phyloP scores from a whole-genome alignment of 2,797 vertebrate species.

The Hozukius guyotensis region DNA sequence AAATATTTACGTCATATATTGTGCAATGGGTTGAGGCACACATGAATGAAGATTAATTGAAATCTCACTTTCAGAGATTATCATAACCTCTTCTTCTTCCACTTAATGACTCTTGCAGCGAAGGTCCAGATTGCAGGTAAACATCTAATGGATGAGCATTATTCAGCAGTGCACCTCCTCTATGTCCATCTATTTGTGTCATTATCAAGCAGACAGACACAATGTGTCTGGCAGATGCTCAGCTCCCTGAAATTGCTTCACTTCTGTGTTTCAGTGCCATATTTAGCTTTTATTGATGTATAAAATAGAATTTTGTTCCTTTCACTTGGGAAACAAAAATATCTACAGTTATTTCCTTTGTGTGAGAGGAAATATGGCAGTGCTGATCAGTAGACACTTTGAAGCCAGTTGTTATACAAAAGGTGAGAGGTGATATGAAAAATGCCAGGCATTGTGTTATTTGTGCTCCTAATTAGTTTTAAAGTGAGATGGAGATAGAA shows the following conservation, averaged over 20 bases:
- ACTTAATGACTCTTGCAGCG: background rate
- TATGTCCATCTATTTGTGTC: slow-evolving; percentile 27
- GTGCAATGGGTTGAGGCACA: background rate
- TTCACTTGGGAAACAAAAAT: slow-evolving; percentile 33
- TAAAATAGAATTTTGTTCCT: slow-evolving; percentile 37
- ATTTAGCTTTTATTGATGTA: slow-evolving; percentile 64
- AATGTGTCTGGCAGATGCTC: slow-evolving; percentile 49
- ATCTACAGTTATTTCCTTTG: slow-evolving; percentile 17
- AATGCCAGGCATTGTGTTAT: slow-evolving; percentile 30
- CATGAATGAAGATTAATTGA: background rate
- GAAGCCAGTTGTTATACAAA: slow-evolving; percentile 61
- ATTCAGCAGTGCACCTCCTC: slow-evolving; percentile 11
- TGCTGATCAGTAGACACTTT: slow-evolving; percentile 55
- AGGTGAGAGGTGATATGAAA: slow-evolving; percentile 51
- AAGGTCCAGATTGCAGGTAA: slow-evolving; percentile 15
- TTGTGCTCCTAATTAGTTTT: slow-evolving; percentile 51
- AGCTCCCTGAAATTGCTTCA: slow-evolving; percentile 35
- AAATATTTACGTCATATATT: background rate
- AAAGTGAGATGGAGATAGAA: slow-evolving; percentile 30
- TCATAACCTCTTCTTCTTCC: background rate
- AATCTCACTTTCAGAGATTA: background rate
- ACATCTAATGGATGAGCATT: slow-evolving; percentile 8
- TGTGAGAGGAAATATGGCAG: slow-evolving; percentile 40
- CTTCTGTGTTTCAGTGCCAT: slow-evolving; percentile 49
- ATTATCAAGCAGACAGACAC: slow-evolving; percentile 17